Percentiles rank a stretch among this genome's conserved stretches.
phyloP scores from a whole-genome alignment of 2,797 vertebrate genomes.

The Pseudochaenichthys georgianus region DNA sequence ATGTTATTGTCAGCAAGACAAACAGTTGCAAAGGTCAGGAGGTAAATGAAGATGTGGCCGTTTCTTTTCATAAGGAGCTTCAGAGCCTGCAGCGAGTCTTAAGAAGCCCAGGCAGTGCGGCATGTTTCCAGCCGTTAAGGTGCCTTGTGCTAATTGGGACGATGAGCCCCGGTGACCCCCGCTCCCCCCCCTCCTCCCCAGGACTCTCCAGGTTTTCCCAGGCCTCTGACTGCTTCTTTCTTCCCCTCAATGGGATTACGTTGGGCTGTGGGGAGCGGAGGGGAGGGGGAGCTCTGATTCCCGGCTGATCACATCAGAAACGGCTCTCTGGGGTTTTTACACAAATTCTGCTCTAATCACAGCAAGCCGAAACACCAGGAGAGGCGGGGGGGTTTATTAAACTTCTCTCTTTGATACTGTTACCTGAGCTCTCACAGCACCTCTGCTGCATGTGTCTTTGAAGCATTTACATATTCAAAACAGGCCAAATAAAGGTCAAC shows the following conservation, averaged over 20 bases:
- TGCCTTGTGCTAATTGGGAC: conserved; percentile 88
- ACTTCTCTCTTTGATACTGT: conserved; percentile 53
- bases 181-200: conserved; percentile 53
- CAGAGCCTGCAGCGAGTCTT: conserved; percentile 50
- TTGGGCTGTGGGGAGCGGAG: conserved; percentile 62
- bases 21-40: conserved; percentile 2
- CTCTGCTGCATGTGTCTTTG: not conserved
- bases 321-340: conserved; percentile 81
- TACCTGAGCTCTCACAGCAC: not conserved
- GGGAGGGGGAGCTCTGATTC: conserved; percentile 42
- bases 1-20: not conserved
- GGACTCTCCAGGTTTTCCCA: conserved; percentile 82
- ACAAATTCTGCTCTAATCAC: conserved; percentile 77
- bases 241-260: conserved; percentile 89
- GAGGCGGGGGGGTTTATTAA: conserved; percentile 59
- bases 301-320: conserved; percentile 88
- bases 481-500: not conserved
- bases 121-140: conserved; percentile 72
- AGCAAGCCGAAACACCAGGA: conserved; percentile 35
- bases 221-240: conserved; percentile 82
- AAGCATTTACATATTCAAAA: not conserved
- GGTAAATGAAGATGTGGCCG: conserved; percentile 39
- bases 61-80: conserved; percentile 36
- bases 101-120: conserved; percentile 33
- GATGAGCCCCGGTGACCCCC: conserved; percentile 71